Percentiles rank a stretch among this genome's conserved stretches.
Evolutionary conservation across 2,113 vertebrate species (phyloP).

Genomic region (Calonectris borealis): DNA sequence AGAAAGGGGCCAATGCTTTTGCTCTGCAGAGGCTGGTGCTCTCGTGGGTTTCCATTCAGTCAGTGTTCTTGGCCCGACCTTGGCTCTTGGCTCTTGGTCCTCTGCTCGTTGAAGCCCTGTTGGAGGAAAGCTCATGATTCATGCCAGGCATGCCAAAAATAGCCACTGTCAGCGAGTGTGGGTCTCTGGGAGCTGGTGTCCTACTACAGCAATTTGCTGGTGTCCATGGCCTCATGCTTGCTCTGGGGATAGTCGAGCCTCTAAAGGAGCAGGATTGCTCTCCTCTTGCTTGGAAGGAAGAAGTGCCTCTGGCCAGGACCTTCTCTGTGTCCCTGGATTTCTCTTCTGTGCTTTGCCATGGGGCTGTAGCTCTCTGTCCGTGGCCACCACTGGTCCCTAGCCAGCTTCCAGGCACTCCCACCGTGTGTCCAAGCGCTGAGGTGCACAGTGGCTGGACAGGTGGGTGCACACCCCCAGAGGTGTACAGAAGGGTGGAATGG

Average conservation of each 20-base stretch:
- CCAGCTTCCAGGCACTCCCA: background rate
- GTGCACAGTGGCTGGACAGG: background rate
- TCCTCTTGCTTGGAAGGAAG: background rate
- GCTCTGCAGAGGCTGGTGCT: background rate
- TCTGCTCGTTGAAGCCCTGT: background rate
- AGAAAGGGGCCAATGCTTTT: background rate
- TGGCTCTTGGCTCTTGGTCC: background rate
- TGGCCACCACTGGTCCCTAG: background rate
- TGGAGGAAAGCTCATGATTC: background rate
- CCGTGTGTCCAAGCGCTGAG: background rate
- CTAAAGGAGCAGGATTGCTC: background rate
- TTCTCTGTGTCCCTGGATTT: background rate
- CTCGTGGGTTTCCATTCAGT: background rate
- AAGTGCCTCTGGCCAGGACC: background rate
- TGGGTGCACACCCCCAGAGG: background rate
- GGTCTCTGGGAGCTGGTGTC: background rate
- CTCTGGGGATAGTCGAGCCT: rapidly evolving
- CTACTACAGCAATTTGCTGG: background rate
- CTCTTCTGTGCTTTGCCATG: background rate
- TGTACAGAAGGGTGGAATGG: background rate
- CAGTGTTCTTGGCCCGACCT: background rate
- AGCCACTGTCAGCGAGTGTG: background rate
- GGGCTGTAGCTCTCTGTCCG: background rate
- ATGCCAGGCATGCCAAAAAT: background rate
- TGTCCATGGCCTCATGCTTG: background rate